phyloP scores from a whole-genome alignment of 2,113 vertebrate genomes.

The Ammodytes dubius region DNA sequence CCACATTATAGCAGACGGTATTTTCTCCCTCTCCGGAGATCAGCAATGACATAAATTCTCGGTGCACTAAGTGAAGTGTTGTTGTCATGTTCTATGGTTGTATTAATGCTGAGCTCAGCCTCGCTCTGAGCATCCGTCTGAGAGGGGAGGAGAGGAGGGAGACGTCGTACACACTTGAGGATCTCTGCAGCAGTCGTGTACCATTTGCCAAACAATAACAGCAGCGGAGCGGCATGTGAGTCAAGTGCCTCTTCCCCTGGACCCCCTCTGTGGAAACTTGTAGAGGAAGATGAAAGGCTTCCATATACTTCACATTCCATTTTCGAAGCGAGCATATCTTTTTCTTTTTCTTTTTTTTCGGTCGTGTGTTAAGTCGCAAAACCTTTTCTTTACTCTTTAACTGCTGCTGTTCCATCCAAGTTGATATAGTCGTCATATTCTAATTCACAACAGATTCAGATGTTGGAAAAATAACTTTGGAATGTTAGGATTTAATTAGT shows the following conservation, averaged over 20 bases:
- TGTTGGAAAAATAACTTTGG: neutral
- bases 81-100: slow-evolving; percentile 41
- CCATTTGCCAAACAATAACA: slow-evolving; percentile 49
- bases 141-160: slow-evolving; percentile 11
- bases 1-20: slow-evolving; percentile 10
- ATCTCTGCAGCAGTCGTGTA: slow-evolving; percentile 41
- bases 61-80: neutral
- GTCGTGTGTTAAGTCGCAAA: neutral
- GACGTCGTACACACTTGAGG: slow-evolving; percentile 4
- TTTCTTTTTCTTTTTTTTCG: neutral
- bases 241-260: slow-evolving; percentile 31
- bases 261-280: slow-evolving; percentile 3
- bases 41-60: slow-evolving; percentile 22
- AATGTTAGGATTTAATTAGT: neutral
- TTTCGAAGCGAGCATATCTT: neutral
- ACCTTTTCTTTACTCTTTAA: neutral
- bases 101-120: slow-evolving; percentile 24
- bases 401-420: neutral
- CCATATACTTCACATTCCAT: slow-evolving; percentile 19
- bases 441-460: neutral
- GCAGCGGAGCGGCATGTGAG: slow-evolving; percentile 26
- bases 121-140: slow-evolving; percentile 28
- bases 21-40: slow-evolving; percentile 20
- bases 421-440: neutral
- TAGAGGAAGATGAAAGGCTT: slow-evolving; percentile 40